Evolutionary conservation across 2,797 vertebrate genomes (phyloP), one percentile per base, ranked within the genome.

Genomic region (Gymnothorax javanicus): DNA sequence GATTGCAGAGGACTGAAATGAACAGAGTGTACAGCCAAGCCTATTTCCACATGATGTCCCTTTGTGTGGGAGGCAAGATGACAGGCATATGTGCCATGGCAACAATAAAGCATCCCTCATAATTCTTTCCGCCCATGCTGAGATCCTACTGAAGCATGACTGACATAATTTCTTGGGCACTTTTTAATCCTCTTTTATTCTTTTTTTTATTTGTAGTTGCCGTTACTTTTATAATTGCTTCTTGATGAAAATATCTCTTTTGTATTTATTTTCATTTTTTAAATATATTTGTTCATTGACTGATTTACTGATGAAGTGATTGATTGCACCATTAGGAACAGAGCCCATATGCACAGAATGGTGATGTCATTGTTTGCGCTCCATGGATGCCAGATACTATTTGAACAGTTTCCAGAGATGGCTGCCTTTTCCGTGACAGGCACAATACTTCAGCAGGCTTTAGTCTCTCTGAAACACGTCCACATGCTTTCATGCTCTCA

Each of bases 161-260:
- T 27, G 84, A 87, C 85, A 88, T 88, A 33, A 85, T 87, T 83
- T 89, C 85, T 84, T 77, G 86, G 88, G 88, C 52, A 84, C 86
- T 83, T 58, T 71, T 71, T 64, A 75, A 87, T 84, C 87, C 88
- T 86, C 52, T 85, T 87, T 58, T 60, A 11, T 60, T 83, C 86
- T 52, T 84, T 83, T 79, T 77, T 60, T 23, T 84, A 77, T 83
- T 64, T 5, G 62, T 67, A 23, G 62, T n/a, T 67, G 62, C n/a
- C 1, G 7, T 67, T 67, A 4, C 20, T 17, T 15, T 17, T 1
- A 15, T 62, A 17, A 17, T 13, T 12, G 20, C n/a, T 4, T 23
- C 23, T 71, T 23, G 11, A 62, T 17, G 20, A 83, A 86, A 84
- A 86, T 86, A 83, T 85, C 88, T 85, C 60, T 79, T 69, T 69